A percentile compares a stretch with the other conserved stretches of the same genome.
Conservation (phyloP, 2,888 invertebrate genomes). For the Eurois occulta region DNA sequence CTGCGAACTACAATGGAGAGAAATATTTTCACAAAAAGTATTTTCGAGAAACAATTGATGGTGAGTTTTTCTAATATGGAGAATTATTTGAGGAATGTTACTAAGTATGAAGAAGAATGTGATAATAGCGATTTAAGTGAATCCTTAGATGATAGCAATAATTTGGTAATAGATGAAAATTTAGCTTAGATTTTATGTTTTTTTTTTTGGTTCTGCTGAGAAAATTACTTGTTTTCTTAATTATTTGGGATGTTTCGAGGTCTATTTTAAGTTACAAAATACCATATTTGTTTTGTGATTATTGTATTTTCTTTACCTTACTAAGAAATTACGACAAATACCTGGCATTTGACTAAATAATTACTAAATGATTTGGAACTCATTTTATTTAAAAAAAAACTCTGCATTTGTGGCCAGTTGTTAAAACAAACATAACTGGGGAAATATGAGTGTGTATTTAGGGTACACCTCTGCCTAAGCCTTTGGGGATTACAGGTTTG, state of each 20-base stretch:
- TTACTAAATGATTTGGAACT: constrained; percentile 29
- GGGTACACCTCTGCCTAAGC: background rate
- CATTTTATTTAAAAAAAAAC: background rate
- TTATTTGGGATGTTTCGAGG: background rate
- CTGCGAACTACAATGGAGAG: constrained; percentile 72
- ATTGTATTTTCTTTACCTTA: background rate
- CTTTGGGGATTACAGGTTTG: background rate
- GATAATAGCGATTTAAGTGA: constrained; percentile 66
- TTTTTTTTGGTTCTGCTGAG: constrained; percentile 39
- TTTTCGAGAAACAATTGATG: constrained; percentile 81
- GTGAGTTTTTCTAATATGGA: constrained; percentile 82
- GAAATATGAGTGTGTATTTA: background rate
- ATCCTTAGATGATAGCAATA: constrained; percentile 70
- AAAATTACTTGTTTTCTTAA: background rate
- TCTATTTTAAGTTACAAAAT: background rate
- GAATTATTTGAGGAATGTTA: constrained; percentile 78
- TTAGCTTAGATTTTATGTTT: constrained; percentile 44
- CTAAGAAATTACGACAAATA: background rate
- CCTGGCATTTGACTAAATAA: constrained; percentile 47
- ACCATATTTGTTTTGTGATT: background rate
- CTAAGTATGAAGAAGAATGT: constrained; percentile 60
- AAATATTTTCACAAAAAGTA: constrained; percentile 71
- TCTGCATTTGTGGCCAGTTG: background rate
- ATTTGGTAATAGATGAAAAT: constrained; percentile 78
- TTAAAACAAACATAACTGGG: background rate